A percentile compares a stretch with the other conserved stretches of the same genome.
phyloP scores from a whole-genome alignment of 2,113 vertebrate species.

The Zootoca vivipara region DNA sequence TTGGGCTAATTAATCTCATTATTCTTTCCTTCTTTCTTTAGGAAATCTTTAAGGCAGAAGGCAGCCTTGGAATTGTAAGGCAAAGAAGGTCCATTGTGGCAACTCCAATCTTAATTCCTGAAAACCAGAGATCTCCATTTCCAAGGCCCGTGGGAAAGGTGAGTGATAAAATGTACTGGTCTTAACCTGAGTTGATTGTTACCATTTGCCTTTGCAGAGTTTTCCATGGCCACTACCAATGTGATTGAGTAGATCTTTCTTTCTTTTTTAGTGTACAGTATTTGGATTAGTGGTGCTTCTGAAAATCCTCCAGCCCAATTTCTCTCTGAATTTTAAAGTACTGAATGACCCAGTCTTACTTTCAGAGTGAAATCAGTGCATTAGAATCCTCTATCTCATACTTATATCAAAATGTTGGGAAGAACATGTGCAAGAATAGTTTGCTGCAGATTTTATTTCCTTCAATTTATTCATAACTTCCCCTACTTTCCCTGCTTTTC shows the following conservation, averaged over 20 bases:
- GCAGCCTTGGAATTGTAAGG: slow-evolving; percentile 78
- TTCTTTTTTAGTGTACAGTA: neutral
- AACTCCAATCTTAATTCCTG: slow-evolving; percentile 88
- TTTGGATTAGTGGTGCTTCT: neutral
- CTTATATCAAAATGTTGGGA: neutral
- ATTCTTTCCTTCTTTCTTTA: slow-evolving; percentile 65
- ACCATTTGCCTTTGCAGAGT: neutral
- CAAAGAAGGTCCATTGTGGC: slow-evolving; percentile 90
- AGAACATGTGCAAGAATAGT: neutral
- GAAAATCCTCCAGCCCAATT: neutral
- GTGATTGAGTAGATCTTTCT: neutral
- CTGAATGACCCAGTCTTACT: neutral
- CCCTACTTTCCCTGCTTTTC: neutral
- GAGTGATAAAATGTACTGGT: slow-evolving; percentile 58
- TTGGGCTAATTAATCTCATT: slow-evolving; percentile 9
- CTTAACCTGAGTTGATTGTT: neutral
- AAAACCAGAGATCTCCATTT: slow-evolving; percentile 92
- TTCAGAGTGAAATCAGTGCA: neutral
- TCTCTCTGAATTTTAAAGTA: neutral
- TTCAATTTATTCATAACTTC: neutral
- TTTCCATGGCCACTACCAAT: neutral
- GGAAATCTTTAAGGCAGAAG: slow-evolving; percentile 84
- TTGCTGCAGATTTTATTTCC: neutral
- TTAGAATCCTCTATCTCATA: neutral
- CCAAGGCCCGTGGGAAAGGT: slow-evolving; percentile 91